A percentile compares a stretch with the other conserved stretches of the same genome.
Conservation (phyloP, 2,797 vertebrate species). For the Smutsia temminckii region DNA sequence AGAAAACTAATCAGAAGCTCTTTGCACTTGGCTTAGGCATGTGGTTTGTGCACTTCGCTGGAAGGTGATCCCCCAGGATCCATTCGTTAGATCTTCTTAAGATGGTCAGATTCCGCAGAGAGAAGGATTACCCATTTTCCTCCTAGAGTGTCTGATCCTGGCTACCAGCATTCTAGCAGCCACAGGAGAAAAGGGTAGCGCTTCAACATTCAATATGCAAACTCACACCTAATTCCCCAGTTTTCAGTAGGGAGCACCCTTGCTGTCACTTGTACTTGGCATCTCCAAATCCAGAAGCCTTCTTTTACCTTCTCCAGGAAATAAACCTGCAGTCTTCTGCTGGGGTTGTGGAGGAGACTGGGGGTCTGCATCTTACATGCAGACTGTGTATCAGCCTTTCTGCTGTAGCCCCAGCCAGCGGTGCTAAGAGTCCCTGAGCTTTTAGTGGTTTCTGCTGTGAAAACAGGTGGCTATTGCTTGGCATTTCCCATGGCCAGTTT, state of each 20-base stretch:
- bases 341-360: background rate
- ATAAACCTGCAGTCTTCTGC: background rate
- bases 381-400: background rate
- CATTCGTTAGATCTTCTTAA: background rate
- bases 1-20: background rate
- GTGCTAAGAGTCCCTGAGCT: background rate
- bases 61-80: background rate
- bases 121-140: background rate
- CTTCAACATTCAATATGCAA: background rate
- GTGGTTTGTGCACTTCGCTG: background rate
- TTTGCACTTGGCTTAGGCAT: background rate
- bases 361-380: background rate
- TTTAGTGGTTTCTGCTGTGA: background rate
- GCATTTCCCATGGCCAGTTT: background rate
- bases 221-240: background rate
- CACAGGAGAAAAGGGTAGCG: background rate
- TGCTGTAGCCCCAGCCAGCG: background rate
- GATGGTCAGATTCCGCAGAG: background rate
- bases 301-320: slow-evolving; percentile 3
- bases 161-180: background rate
- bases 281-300: background rate
- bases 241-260: background rate
- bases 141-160: background rate
- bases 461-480: background rate
- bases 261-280: background rate